Evolutionary conservation across 2,797 vertebrate species (phyloP).

Genomic region (Hoplostethus mediterraneus): DNA sequence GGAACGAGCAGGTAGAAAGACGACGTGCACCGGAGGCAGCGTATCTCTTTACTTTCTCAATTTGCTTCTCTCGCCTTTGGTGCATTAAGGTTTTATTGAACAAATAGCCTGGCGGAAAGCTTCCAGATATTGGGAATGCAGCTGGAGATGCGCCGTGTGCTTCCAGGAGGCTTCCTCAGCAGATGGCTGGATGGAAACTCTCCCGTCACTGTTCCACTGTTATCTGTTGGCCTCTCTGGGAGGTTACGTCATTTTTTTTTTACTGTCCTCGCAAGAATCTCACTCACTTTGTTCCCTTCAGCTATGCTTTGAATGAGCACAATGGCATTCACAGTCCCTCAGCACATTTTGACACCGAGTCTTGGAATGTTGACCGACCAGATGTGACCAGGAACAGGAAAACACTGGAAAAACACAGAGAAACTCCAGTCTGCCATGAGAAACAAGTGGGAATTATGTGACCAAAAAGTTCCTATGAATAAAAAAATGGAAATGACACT

Average conservation of each 20-base stretch:
- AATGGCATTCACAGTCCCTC: constrained; percentile 8
- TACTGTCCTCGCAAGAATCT: constrained; percentile 24
- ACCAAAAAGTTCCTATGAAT: neutral
- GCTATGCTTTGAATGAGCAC: constrained; percentile 21
- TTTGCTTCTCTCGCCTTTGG: constrained; percentile 8
- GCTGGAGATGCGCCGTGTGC: constrained; percentile 3
- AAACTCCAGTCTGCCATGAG: neutral
- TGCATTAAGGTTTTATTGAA: constrained; percentile 30
- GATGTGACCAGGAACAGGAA: constrained; percentile 3
- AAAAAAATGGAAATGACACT: no score
- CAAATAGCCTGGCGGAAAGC: constrained; percentile 25
- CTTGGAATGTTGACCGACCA: constrained; percentile 52
- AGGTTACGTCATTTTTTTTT: constrained; percentile 2
- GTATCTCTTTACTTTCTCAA: neutral
- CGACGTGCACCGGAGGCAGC: constrained; percentile 10
- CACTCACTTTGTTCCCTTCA: constrained; percentile 11
- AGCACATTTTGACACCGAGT: constrained; percentile 32
- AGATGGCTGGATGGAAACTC: constrained; percentile 32
- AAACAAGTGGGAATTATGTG: neutral
- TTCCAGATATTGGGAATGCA: constrained; percentile 41
- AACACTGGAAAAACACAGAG: neutral
- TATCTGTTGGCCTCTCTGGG: constrained; percentile 17
- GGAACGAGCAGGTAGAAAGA: constrained; percentile 47
- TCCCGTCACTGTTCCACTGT: constrained; percentile 2
- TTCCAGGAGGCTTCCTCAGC: constrained; percentile 17